Conservation (phyloP, 2,888 invertebrate species). For the Phrixothrix hirtus region DNA sequence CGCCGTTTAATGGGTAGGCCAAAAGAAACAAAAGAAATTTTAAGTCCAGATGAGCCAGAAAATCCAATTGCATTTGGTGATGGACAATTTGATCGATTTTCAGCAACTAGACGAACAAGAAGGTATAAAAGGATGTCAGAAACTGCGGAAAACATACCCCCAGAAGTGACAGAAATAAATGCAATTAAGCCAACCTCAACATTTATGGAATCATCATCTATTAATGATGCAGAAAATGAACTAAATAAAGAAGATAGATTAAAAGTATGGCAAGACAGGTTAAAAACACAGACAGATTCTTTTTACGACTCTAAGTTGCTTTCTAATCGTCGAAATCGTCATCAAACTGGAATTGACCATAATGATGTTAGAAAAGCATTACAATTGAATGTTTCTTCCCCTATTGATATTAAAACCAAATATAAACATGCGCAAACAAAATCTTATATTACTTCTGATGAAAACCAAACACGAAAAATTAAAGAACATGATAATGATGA, state of each 20-base stretch:
- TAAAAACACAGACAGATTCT: constrained; percentile 55
- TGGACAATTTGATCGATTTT: constrained; percentile 84
- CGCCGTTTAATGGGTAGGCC: constrained; percentile 57
- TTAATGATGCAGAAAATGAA: constrained; percentile 58
- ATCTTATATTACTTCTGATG: constrained; percentile 36
- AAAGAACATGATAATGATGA: constrained; percentile 81
- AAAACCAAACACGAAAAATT: constrained; percentile 44
- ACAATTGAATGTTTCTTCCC: constrained; percentile 46
- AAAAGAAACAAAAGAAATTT: constrained; percentile 37
- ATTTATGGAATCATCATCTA: constrained; percentile 60
- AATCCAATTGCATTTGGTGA: constrained; percentile 65
- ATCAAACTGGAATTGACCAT: constrained; percentile 71
- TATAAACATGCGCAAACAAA: constrained; percentile 4
- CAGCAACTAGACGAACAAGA: constrained; percentile 78
- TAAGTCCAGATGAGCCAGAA: constrained; percentile 51
- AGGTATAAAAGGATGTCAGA: constrained; percentile 67
- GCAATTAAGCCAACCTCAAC: constrained; percentile 42
- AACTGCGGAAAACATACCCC: constrained; percentile 26
- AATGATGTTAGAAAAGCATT: constrained; percentile 73
- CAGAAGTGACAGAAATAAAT: constrained; percentile 59
- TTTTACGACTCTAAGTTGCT: constrained; percentile 48
- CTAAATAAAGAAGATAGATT: constrained; percentile 64
- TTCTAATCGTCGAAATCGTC: constrained; percentile 58
- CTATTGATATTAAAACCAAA: constrained; percentile 30
- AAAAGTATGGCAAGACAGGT: constrained; percentile 72